These are phyloP conservation scores for Bostrychus sinensis DNA, from an alignment of 2,113 vertebrate species.

Conservation along the genomic window DNA sequence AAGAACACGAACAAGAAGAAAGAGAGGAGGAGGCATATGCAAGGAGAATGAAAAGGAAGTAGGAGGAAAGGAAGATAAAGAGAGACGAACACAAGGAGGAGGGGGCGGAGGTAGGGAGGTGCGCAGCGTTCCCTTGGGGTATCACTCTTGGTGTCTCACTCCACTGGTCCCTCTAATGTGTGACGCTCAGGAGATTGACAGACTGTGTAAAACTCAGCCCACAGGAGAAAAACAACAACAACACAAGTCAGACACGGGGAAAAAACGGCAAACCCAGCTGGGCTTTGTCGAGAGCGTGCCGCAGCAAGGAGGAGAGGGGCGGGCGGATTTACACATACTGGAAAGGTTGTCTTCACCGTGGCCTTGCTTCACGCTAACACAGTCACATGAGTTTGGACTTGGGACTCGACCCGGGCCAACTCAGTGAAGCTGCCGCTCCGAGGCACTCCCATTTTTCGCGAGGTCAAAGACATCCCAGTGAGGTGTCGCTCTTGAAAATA, in stretches of 20 bases:
- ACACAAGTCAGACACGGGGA: slow-evolving; percentile 65
- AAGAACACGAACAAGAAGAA: slow-evolving; percentile 13
- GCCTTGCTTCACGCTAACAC: slow-evolving; percentile 14
- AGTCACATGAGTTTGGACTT: slow-evolving; percentile 4
- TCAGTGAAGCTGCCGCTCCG: neutral
- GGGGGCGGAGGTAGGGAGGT: slow-evolving; percentile 45
- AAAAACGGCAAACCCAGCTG: slow-evolving; percentile 45
- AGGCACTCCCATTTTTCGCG: slow-evolving; percentile 1
- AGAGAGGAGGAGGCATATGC: neutral
- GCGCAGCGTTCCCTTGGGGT: slow-evolving; percentile 56
- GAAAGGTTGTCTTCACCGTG: slow-evolving; percentile 29
- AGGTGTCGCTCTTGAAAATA: slow-evolving; percentile 12
- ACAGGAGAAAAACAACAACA: slow-evolving; percentile 76
- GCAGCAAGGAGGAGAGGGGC: slow-evolving; percentile 37
- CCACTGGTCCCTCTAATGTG: slow-evolving; percentile 79
- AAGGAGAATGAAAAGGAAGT: neutral
- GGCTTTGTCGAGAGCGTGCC: slow-evolving; percentile 30
- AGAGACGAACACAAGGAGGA: slow-evolving; percentile 59
- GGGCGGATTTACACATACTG: slow-evolving; percentile 46
- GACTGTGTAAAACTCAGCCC: slow-evolving; percentile 78
- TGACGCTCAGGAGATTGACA: slow-evolving; percentile 79
- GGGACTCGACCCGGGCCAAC: slow-evolving; percentile 5
- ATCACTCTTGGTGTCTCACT: slow-evolving; percentile 75
- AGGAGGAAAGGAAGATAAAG: slow-evolving; percentile 49
- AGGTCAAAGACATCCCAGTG: slow-evolving; percentile 2